These are phyloP conservation scores for Macaca mulatta DNA, from an alignment of 2,113 vertebrate genomes.

Conservation along the genomic window DNA sequence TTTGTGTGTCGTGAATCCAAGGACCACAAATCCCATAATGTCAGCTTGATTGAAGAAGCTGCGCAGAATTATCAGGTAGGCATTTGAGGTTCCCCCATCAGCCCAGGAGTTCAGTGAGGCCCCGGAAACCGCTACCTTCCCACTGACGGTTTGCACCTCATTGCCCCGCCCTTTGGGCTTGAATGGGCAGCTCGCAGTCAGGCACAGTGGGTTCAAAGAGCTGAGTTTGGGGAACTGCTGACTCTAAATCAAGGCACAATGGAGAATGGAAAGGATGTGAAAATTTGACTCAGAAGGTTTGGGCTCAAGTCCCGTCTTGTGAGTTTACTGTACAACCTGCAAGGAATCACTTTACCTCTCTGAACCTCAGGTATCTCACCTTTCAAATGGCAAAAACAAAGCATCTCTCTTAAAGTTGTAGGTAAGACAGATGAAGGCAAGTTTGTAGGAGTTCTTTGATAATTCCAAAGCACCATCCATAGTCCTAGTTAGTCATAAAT, in stretches of 20 bases:
- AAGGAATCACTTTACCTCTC: neutral
- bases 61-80: conserved; percentile 10
- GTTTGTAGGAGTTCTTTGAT: neutral
- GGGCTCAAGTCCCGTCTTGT: neutral
- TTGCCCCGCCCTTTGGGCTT: accelerated
- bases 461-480: neutral
- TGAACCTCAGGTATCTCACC: neutral
- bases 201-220: neutral
- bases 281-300: neutral
- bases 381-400: neutral
- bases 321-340: neutral
- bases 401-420: neutral
- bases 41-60: neutral
- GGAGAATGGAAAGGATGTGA: neutral
- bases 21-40: neutral
- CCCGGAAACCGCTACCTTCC: neutral
- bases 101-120: neutral
- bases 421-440: neutral
- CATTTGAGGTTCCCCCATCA: neutral
- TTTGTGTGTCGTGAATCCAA: neutral
- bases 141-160: neutral
- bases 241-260: neutral
- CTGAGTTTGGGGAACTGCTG: neutral
- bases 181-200: neutral
- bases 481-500: neutral